Evolutionary conservation across 2,113 vertebrate genomes (phyloP), one percentile per base, ranked within the genome.

Genomic region (Malurus elegans): DNA sequence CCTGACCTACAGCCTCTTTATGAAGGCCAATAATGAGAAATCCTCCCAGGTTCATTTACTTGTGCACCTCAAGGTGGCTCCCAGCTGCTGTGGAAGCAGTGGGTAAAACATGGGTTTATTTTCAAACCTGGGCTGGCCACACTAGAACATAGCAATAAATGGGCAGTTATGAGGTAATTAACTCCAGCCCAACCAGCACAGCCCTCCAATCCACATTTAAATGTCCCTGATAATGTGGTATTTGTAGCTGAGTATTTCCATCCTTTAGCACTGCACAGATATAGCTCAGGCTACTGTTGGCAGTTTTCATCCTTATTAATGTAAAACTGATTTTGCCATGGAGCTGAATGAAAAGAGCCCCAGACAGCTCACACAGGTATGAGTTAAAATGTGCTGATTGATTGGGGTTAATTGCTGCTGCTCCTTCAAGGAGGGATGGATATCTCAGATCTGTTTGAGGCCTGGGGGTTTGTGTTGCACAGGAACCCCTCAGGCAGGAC

Each of bases 221-320:
- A 42, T 12, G 21, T 7, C 9, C n/a, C 57, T 53, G 53, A 21
- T 23, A 18, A 57, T 4, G 1, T 0, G 9, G 3, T 6, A 9
- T 44, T 34, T 69, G 8, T 14, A 73, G 12, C 15, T 19, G 23
- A 32, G 21, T 4, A 12, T 23, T 38, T 45, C 18, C 54, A 10
- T 36, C 42, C 61, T 57, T 18, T 8, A 38, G 40, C 67, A 25
- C 29, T 66, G n/a, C 29, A 9, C 15, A 23, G 25, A n/a, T 51
- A 14, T 18, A 50, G 28, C 54, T 88, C 36, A 60, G 29, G 23
- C 40, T 34, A 40, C 42, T 17, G 15, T 7, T 14, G 38, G 38
- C 14, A 50, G 20, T 32, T n/a, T 60, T 32, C 79, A 73, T 24
- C 42, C 48, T 29, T 8, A 66, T 51, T 71, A 29, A 40, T 90